Evolutionary conservation across 2,113 vertebrate species (phyloP).

Genomic region (Hiodon alosoides): DNA sequence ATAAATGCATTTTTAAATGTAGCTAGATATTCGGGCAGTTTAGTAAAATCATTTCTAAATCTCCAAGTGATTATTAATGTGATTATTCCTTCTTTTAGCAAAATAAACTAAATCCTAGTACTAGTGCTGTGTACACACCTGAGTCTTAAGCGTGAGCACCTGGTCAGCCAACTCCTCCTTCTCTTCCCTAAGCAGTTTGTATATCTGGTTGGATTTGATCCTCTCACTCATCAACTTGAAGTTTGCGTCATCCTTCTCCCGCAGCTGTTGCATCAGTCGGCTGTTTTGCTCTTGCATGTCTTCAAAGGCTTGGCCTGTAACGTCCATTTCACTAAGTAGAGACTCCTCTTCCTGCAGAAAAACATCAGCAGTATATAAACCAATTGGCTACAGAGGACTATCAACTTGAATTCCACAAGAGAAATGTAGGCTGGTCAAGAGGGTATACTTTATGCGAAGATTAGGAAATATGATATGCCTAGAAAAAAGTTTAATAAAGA

Average conservation of each 20-base stretch:
- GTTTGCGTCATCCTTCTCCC: conserved; percentile 91
- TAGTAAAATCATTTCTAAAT: too few species aligned
- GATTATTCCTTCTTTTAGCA: too few species aligned
- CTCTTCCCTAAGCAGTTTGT: conserved; percentile 85
- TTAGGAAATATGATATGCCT: too few species aligned
- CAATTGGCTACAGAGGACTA: too few species aligned
- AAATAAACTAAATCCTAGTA: too few species aligned
- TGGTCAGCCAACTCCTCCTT: conserved; percentile 88
- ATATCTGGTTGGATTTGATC: conserved; percentile 94
- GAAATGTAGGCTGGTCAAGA: too few species aligned
- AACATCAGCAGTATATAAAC: background rate
- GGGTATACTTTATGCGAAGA: too few species aligned
- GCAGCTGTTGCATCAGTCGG: conserved; percentile 79
- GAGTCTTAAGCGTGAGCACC: conserved; percentile 83
- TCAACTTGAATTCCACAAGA: too few species aligned
- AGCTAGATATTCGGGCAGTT: background rate
- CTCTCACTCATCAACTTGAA: conserved; percentile 93
- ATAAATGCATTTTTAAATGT: background rate
- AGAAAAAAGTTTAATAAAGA: too few species aligned
- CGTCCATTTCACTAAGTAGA: conserved; percentile 89
- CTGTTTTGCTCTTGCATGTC: conserved; percentile 97
- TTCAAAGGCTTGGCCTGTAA: conserved; percentile 89
- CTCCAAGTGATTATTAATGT: too few species aligned
- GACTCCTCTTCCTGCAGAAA: conserved; percentile 83
- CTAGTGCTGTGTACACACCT: conserved; percentile 55